Conservation (phyloP, 2,888 invertebrate species). For the Dorcus parallelipipedus region DNA sequence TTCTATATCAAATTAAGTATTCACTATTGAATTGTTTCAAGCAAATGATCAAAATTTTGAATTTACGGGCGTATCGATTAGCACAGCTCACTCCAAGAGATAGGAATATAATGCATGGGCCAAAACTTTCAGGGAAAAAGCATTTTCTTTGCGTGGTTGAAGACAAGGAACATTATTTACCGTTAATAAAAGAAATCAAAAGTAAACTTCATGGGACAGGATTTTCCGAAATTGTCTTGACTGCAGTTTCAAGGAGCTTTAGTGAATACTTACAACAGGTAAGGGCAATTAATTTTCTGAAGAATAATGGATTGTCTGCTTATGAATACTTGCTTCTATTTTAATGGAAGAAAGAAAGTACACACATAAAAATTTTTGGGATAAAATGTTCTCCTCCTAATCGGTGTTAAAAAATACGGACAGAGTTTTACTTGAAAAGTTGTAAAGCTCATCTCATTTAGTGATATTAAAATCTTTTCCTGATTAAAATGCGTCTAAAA, state of each 20-base stretch:
- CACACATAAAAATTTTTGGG: too few species aligned
- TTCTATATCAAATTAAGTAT: not conserved
- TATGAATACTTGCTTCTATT: too few species aligned
- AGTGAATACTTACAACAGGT: slow-evolving; percentile 4
- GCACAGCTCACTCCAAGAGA: slow-evolving; percentile 1
- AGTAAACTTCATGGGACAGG: not conserved
- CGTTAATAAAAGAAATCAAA: slow-evolving; percentile 1
- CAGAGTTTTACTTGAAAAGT: too few species aligned
- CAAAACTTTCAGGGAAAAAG: slow-evolving; percentile 5
- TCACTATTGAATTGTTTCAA: not conserved
- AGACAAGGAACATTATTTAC: not conserved
- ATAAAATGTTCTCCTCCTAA: too few species aligned
- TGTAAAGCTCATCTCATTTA: too few species aligned
- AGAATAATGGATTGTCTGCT: not conserved
- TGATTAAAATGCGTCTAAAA: too few species aligned
- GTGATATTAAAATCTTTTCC: too few species aligned
- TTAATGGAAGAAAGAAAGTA: too few species aligned
- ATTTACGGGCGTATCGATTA: slow-evolving; percentile 3
- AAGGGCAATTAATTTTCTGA: not conserved
- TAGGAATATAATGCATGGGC: slow-evolving; percentile 3
- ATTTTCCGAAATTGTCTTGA: slow-evolving; percentile 2
- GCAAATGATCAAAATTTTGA: not conserved
- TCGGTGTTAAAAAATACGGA: too few species aligned
- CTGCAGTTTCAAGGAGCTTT: slow-evolving; percentile 6
- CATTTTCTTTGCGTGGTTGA: slow-evolving; percentile 7